Evolutionary conservation across 2,797 vertebrate genomes (phyloP).

Genomic region (Paramormyrops hopkinsi): DNA sequence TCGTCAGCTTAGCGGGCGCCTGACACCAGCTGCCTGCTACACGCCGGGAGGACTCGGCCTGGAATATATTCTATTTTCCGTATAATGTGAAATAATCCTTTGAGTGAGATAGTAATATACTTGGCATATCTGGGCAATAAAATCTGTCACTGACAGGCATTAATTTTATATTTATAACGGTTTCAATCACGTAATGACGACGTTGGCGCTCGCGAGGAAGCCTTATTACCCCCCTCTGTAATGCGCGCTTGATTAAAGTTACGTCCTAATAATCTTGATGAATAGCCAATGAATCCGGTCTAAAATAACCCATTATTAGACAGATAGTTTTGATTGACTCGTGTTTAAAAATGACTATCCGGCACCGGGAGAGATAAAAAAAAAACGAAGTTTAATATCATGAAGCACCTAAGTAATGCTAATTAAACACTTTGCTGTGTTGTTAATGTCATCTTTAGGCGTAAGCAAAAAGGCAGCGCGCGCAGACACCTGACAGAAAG

Average conservation of each 20-base stretch:
- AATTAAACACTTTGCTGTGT: neutral
- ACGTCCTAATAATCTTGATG: slow-evolving; percentile 17
- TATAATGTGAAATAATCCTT: slow-evolving; percentile 69
- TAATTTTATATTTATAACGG: slow-evolving; percentile 69
- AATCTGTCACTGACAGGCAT: slow-evolving; percentile 66
- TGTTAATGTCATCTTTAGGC: neutral
- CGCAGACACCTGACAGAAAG: neutral
- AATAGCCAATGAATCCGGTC: neutral
- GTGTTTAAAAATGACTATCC: neutral
- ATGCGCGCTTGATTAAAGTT: slow-evolving; percentile 20
- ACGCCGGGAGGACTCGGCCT: slow-evolving; percentile 46
- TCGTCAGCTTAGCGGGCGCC: slow-evolving; percentile 68
- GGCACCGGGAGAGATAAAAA: neutral
- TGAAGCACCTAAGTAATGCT: neutral
- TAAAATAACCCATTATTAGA: slow-evolving; percentile 15
- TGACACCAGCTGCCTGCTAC: slow-evolving; percentile 60
- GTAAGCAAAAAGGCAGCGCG: neutral
- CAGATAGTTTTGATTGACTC: neutral
- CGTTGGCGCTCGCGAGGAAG: slow-evolving; percentile 58
- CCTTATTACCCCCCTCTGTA: slow-evolving; percentile 58
- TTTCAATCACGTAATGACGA: slow-evolving; percentile 61
- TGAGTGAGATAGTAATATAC: slow-evolving; percentile 65
- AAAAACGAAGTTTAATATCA: neutral
- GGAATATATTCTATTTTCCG: slow-evolving; percentile 63
- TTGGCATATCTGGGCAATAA: slow-evolving; percentile 69